phyloP scores from a whole-genome alignment of 2,113 vertebrate species.

The Tenrec ecaudatus region DNA sequence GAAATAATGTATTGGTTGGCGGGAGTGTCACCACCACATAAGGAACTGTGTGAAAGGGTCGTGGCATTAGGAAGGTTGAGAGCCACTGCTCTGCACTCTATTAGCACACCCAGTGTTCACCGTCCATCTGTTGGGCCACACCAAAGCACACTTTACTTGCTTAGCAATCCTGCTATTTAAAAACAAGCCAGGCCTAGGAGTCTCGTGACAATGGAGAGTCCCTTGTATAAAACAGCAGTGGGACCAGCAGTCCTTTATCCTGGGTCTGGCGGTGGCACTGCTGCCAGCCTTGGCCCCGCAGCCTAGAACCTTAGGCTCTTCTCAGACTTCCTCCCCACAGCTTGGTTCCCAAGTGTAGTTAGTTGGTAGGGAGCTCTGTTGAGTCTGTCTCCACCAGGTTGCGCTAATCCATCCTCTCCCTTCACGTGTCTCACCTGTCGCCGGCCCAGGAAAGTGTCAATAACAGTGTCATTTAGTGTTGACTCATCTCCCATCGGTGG shows the following conservation, averaged over 20 bases:
- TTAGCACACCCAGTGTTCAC: too few species aligned
- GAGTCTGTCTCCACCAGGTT: not conserved
- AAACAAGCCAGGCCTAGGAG: too few species aligned
- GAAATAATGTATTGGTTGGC: too few species aligned
- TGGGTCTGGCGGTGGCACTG: not conserved
- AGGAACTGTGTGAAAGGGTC: too few species aligned
- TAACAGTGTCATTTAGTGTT: not conserved
- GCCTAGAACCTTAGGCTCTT: not conserved
- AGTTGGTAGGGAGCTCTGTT: not conserved
- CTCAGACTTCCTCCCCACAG: not conserved
- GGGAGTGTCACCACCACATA: too few species aligned
- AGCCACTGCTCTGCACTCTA: too few species aligned
- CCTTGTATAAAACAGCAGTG: too few species aligned
- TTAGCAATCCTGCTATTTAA: too few species aligned
- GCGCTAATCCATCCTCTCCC: not conserved
- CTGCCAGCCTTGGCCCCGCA: too few species aligned
- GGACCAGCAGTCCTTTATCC: not conserved
- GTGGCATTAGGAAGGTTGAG: too few species aligned
- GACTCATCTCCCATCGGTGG: slow-evolving; percentile 24
- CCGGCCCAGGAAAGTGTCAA: not conserved
- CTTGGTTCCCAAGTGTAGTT: not conserved
- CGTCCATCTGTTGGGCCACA: too few species aligned
- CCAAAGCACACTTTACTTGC: too few species aligned
- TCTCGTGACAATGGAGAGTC: not conserved
- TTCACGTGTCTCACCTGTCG: not conserved